Evolutionary conservation across 2,113 vertebrate species (phyloP), one percentile per base, ranked within the genome.

Genomic region (Gallinago undulata): DNA sequence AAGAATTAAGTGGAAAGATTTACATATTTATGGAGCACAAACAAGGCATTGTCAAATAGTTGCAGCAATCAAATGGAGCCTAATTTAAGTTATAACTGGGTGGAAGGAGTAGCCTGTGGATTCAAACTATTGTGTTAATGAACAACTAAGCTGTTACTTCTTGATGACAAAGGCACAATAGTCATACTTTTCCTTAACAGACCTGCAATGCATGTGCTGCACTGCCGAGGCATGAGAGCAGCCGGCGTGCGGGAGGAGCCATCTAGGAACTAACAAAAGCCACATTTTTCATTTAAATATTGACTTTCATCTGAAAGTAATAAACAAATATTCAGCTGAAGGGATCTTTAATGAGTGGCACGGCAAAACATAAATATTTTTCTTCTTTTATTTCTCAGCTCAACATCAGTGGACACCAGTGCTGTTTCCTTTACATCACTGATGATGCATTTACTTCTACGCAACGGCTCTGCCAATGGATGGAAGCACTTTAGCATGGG

Each of bases 91-190:
- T 85, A 56, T 28, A 93, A 93, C 41, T 82, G 41, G 43, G 39
- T 72, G 67, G 74, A 84, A 89, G 17, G 22, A 83, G 25, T 37
- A 91, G 86, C 76, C 69, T 76, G 57, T 94, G 57, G 83, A 89
- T 84, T 90, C 76, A 78, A 81, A 84, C 64, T 62, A 31, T 14
- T 81, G 73, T 84, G 68, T 62, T 86, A 92, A 90, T 69, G 57
- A 96, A 95, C 77, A 92, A 93, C 84, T 95, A 23, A 16, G 55
- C 51, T 76, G 80, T 31, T 89, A 74, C 57, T 88, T 87, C 31
- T 45, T 12, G 31, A 66, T 82, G 86, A 94, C 5, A 0, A 92
- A 95, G 9, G 55, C 41, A 55, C 80, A 78, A 16, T 1, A 55
- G 16, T 66, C 24, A 43, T 1, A 60, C 48, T 56, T 57, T 41